Conservation (phyloP, 2,888 invertebrate genomes). For the Phyllotreta cruciferae region DNA sequence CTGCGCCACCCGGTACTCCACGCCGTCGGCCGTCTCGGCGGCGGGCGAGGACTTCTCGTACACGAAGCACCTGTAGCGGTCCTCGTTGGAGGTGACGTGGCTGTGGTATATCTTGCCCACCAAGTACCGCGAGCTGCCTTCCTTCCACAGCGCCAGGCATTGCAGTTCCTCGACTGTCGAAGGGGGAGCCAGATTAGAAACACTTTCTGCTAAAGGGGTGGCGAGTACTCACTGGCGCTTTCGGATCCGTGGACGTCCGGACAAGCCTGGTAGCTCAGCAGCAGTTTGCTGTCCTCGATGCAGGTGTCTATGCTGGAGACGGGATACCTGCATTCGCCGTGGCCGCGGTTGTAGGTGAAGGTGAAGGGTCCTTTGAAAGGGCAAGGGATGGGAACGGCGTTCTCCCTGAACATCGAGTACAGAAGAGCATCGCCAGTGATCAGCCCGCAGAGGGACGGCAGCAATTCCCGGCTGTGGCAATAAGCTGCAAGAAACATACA, state of each 20-base stretch:
- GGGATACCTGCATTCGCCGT: constrained; percentile 88
- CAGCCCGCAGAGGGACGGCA: constrained; percentile 82
- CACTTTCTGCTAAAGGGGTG: background rate
- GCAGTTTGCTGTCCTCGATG: constrained; percentile 87
- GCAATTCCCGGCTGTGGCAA: constrained; percentile 76
- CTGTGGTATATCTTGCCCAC: constrained; percentile 90
- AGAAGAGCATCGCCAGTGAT: constrained; percentile 89
- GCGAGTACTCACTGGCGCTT: constrained; percentile 75
- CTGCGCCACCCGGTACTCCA: constrained; percentile 86
- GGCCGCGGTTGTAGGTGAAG: constrained; percentile 91
- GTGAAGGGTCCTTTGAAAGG: constrained; percentile 89
- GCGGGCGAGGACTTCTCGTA: constrained; percentile 78
- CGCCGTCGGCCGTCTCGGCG: constrained; percentile 57
- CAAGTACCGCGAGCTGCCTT: constrained; percentile 88
- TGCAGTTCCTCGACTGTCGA: constrained; percentile 87
- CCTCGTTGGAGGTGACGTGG: constrained; percentile 90
- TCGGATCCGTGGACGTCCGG: constrained; percentile 90
- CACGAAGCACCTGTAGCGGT: constrained; percentile 94
- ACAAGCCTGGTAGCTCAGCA: constrained; percentile 93
- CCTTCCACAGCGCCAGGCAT: constrained; percentile 92
- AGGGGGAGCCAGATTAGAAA: constrained; percentile 5
- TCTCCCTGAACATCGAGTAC: constrained; percentile 89
- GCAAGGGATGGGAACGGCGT: constrained; percentile 87
- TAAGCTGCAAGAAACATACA: constrained; percentile 67
- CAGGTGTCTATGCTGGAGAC: constrained; percentile 93